Percentiles rank a stretch among this genome's conserved stretches.
These are phyloP conservation scores for Acanthisitta chloris DNA, from an alignment of 2,113 vertebrate species.

Conservation along the genomic window DNA sequence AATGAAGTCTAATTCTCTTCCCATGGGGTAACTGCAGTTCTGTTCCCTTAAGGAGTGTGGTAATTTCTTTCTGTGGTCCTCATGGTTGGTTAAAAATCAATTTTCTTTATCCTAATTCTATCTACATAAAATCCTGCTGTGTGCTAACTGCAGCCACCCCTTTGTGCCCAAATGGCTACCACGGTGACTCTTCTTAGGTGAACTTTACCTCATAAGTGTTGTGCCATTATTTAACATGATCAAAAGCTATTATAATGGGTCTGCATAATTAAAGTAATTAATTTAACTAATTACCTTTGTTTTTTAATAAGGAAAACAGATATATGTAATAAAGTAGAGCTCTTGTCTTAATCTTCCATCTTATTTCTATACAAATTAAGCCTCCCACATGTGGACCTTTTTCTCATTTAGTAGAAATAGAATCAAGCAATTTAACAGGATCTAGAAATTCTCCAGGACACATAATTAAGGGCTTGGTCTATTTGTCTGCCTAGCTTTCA, in stretches of 20 bases:
- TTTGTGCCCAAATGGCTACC: background rate
- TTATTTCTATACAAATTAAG: background rate
- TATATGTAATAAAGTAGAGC: background rate
- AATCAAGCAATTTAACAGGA: background rate
- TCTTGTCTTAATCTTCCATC: background rate
- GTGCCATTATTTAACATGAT: background rate
- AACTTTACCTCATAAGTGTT: background rate
- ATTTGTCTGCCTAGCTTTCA: background rate
- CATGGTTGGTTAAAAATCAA: constrained; percentile 28
- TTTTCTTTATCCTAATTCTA: constrained; percentile 25
- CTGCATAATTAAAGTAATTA: constrained; percentile 14
- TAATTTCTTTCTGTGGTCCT: constrained; percentile 11
- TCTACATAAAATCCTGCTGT: background rate
- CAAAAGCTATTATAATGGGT: background rate
- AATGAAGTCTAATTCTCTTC: background rate
- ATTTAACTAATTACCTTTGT: background rate
- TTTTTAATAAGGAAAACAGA: background rate
- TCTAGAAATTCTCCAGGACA: background rate
- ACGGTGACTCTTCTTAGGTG: background rate
- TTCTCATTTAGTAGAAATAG: background rate
- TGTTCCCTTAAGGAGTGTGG: background rate
- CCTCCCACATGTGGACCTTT: background rate
- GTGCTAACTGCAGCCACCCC: background rate
- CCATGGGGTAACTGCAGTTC: constrained; percentile 2
- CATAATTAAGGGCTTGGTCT: background rate